Base-by-base conservation (phyloP, 2,113 vertebrate genomes). In the Callionymus lyra region DNA sequence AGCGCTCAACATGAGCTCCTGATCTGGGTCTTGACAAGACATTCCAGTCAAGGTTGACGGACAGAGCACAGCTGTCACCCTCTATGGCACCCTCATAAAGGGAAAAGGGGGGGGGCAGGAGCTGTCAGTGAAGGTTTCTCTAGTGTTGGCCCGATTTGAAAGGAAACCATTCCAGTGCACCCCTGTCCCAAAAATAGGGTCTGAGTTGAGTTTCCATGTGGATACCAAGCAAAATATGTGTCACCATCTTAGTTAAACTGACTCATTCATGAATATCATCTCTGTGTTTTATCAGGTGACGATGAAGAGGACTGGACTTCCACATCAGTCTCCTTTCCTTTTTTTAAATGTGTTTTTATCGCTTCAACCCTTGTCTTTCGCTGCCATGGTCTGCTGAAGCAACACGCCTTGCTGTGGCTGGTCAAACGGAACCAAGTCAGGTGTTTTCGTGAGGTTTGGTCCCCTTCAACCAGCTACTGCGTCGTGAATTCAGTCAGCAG, bases 381-480 rank as follows among this genome's bases (percentile, higher is more conserved):
- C 55, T 56, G 34, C 56, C 52, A 59, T 60, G 68, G 50, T 52
- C 53, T 63, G 66, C 72, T 76, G 77, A 81, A 82, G 70, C 82
- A 72, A 77, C 83, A 82, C 86, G 53, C 78, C 84, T 89, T 94
- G 92, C 94, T 94, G 88, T 96, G 88, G 94, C 93, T 98, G 94
- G 94, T 98, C 91, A 98, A 98, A 97, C 82, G 94, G 94, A 97
- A 98, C 94, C 94, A 98, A 95, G 92, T 92, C 94, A 92, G 47
- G 48, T 91, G 90, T 93, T 94, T 88, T 85, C 87, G 58, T 83
- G 91, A 98, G 94, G 93, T 97, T 98, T 98, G 94, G 94, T 98
- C 94, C 94, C 94, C 92, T 98, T 98, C 93, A 98, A 98, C 93
- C 94, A 98, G 94, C 93, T 97, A 94, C 70, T 89, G 92, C 91